phyloP scores from a whole-genome alignment of 2,113 vertebrate genomes.

The Amazona guildingii region DNA sequence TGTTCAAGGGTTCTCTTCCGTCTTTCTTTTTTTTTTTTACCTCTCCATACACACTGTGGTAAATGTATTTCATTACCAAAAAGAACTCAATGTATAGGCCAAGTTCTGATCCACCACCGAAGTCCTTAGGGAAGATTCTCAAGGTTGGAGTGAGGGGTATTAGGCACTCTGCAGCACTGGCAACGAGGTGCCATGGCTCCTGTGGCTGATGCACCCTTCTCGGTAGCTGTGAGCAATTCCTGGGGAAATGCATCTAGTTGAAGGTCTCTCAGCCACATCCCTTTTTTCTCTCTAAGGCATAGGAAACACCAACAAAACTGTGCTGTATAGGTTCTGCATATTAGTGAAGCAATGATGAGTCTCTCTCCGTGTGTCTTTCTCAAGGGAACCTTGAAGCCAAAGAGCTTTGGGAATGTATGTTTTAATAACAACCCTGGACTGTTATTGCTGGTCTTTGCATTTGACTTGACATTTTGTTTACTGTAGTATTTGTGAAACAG shows the following conservation, averaged over 20 bases:
- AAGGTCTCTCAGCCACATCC: neutral
- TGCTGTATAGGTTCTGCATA: neutral
- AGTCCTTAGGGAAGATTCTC: neutral
- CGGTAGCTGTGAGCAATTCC: neutral
- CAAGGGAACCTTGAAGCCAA: slow-evolving; percentile 44
- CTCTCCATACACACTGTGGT: neutral
- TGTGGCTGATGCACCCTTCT: neutral
- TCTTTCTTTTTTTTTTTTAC: too few relatives aligned
- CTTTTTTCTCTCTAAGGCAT: neutral
- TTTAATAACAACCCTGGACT: slow-evolving; percentile 32
- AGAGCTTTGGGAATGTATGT: neutral
- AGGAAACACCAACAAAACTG: neutral
- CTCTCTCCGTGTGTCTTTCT: slow-evolving; percentile 9
- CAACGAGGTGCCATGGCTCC: fast-evolving
- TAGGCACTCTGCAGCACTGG: neutral
- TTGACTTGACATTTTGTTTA: slow-evolving; percentile 46
- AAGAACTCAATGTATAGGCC: neutral
- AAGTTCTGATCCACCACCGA: neutral
- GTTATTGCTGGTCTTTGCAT: neutral
- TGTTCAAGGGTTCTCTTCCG: neutral
- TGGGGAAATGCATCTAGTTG: neutral
- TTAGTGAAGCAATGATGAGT: neutral
- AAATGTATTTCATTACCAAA: neutral
- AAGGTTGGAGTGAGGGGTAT: neutral
- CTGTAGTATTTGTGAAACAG: slow-evolving; percentile 43